Percentiles rank a stretch among this genome's conserved stretches.
Conservation (phyloP, 2,797 vertebrate genomes). For the Naso thynnoides region DNA sequence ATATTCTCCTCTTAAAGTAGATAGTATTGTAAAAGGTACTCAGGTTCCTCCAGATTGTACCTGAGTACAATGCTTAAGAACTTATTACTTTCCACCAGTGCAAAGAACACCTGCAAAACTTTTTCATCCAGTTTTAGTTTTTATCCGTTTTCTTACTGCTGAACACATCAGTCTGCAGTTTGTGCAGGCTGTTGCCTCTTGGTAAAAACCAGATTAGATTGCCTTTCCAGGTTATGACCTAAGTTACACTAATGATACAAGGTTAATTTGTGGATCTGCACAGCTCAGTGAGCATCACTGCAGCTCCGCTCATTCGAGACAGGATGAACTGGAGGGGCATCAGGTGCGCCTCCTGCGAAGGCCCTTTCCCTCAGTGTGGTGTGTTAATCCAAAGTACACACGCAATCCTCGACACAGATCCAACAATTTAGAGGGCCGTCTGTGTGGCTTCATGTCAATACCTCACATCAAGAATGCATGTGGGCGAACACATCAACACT, state of each 20-base stretch:
- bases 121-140: neutral
- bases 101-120: neutral
- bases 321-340: constrained; percentile 57
- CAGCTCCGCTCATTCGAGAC: constrained; percentile 55
- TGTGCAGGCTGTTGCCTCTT: constrained; percentile 13
- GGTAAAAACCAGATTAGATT: constrained; percentile 3
- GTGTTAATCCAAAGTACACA: constrained; percentile 57
- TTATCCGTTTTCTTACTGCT: neutral
- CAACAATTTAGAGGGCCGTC: constrained; percentile 30
- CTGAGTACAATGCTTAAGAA: neutral
- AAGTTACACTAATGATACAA: constrained; percentile 38
- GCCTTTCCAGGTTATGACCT: constrained; percentile 5
- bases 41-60: neutral
- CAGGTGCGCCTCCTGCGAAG: constrained; percentile 62
- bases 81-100: neutral
- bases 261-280: constrained; percentile 50
- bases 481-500: constrained; percentile 46
- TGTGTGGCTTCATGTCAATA: constrained; percentile 38
- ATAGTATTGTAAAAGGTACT: neutral
- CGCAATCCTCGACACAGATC: constrained; percentile 44
- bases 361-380: constrained; percentile 16
- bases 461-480: constrained; percentile 56
- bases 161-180: neutral
- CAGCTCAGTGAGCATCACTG: constrained; percentile 52
- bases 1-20: too few species aligned